Percentiles rank a stretch among this genome's conserved stretches.
Conservation (phyloP, 2,113 vertebrate genomes). For the Seriola rivoliana region DNA sequence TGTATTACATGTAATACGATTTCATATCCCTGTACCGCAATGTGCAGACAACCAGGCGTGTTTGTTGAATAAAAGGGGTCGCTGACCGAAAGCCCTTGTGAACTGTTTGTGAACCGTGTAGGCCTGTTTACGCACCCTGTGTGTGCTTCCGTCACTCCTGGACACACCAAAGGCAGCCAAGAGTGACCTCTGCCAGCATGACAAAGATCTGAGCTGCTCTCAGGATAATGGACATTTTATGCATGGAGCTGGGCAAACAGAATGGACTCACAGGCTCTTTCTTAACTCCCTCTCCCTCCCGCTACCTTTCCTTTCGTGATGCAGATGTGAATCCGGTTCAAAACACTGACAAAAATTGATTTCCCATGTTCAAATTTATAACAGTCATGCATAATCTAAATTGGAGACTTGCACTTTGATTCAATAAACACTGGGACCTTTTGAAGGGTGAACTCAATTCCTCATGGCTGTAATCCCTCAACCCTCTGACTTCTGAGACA, state of each 20-base stretch:
- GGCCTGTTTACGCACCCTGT: constrained; percentile 39
- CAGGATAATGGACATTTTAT: constrained; percentile 64
- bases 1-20: not conserved
- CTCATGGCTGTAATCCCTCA: constrained; percentile 51
- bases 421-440: constrained; percentile 26
- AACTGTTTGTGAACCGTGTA: constrained; percentile 26
- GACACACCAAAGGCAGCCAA: constrained; percentile 47
- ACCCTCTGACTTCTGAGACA: constrained; percentile 36
- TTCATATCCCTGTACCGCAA: constrained; percentile 13
- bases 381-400: constrained; percentile 18
- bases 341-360: constrained; percentile 12
- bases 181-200: constrained; percentile 64
- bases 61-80: constrained; percentile 40
- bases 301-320: not conserved
- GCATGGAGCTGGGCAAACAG: constrained; percentile 54
- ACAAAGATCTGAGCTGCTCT: constrained; percentile 55
- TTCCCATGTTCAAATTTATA: constrained; percentile 41
- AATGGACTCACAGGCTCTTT: constrained; percentile 30
- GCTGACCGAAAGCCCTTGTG: constrained; percentile 33
- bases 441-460: constrained; percentile 35
- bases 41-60: constrained; percentile 29
- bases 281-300: not conserved
- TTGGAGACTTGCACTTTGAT: constrained; percentile 25
- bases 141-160: constrained; percentile 34
- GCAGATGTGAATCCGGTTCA: constrained; percentile 4